Percentiles rank a stretch among this genome's conserved stretches.
phyloP scores from a whole-genome alignment of 1,140 invertebrate genomes.

The Potamilus streckersoni region DNA sequence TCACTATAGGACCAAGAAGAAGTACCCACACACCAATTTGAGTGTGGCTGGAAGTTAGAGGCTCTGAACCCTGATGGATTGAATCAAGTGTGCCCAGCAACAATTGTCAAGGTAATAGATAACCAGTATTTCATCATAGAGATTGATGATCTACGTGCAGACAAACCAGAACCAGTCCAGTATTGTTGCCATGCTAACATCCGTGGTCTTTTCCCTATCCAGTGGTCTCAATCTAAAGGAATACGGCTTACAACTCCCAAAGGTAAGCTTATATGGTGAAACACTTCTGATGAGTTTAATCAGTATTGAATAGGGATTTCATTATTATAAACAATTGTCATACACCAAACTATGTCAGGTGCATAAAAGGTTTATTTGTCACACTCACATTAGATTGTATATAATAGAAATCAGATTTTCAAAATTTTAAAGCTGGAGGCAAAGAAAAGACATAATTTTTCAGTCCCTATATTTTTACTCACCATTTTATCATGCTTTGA shows the following conservation, averaged over 20 bases:
- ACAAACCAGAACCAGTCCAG: conserved; percentile 33
- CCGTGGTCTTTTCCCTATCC: conserved; percentile 63
- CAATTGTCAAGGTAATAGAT: conserved; percentile 77
- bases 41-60: conserved; percentile 78
- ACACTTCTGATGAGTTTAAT: not conserved
- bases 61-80: conserved; percentile 76
- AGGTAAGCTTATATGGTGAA: conserved; percentile 51
- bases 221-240: conserved; percentile 63
- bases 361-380: too few relatives aligned
- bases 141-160: conserved; percentile 62
- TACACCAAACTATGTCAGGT: too few relatives aligned
- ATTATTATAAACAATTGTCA: too few relatives aligned
- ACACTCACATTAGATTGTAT: too few relatives aligned
- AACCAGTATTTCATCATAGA: conserved; percentile 77
- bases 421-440: too few relatives aligned
- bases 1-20: conserved; percentile 56
- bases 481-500: too few relatives aligned
- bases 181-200: conserved; percentile 65
- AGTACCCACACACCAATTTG: conserved; percentile 69
- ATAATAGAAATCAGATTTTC: too few relatives aligned
- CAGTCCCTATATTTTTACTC: too few relatives aligned
- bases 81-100: conserved; percentile 78
- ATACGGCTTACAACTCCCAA: conserved; percentile 57
- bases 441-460: too few relatives aligned
- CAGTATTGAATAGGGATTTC: too few relatives aligned